Conservation (phyloP, 2,888 invertebrate genomes). For the Andrena bicolor region DNA sequence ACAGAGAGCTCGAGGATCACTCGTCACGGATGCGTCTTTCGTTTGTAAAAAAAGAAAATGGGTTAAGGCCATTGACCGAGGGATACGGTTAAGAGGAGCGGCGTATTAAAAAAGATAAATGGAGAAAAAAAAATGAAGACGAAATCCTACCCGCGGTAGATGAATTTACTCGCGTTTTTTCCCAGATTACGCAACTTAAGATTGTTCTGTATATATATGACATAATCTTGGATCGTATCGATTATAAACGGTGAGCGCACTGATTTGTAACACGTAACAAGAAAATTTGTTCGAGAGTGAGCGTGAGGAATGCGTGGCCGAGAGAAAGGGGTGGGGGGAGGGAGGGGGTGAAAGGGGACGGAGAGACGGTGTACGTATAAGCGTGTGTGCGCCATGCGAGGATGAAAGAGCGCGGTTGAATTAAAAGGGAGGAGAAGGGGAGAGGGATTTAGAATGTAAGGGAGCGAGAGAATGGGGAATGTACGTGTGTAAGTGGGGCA, state of each 20-base stretch:
- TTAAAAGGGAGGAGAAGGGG: background rate
- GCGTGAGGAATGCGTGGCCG: constrained; percentile 28
- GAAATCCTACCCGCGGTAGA: constrained; percentile 62
- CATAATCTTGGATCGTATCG: constrained; percentile 79
- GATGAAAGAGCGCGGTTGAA: background rate
- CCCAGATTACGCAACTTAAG: constrained; percentile 74
- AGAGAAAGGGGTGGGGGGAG: background rate
- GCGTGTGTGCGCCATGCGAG: background rate
- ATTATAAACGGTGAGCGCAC: constrained; percentile 82
- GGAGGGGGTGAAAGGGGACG: background rate
- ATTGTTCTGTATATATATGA: constrained; percentile 79
- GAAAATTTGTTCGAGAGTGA: constrained; percentile 51
- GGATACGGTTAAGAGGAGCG: constrained; percentile 15
- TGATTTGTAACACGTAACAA: constrained; percentile 79
- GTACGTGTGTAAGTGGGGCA: background rate
- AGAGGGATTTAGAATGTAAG: background rate
- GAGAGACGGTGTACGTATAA: too few relatives aligned
- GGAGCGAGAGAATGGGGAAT: constrained; percentile 35
- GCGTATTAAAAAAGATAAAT: constrained; percentile 4
- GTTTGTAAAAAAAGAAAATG: constrained; percentile 35
- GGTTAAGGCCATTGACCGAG: constrained; percentile 9
- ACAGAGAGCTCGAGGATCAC: constrained; percentile 30
- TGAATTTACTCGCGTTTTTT: constrained; percentile 74
- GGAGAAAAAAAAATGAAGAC: constrained; percentile 28
- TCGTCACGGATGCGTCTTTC: constrained; percentile 37